These are phyloP conservation scores for Pycnomerus fuliginosus DNA, from an alignment of 2,888 invertebrate genomes.

Conservation along the genomic window DNA sequence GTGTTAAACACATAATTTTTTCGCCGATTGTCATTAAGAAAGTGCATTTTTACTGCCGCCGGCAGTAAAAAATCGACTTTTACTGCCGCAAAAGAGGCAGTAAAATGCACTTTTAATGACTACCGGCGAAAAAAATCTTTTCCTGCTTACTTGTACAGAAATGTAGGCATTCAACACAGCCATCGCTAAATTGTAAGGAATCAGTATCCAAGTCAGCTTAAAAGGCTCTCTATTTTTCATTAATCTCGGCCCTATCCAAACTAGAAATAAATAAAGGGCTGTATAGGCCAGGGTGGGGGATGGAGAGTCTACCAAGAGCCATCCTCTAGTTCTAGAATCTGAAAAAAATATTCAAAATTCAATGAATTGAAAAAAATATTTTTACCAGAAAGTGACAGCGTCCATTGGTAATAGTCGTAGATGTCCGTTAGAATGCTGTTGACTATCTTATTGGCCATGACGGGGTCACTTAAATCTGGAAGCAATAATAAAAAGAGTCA, in stretches of 20 bases:
- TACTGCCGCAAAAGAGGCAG: too few species aligned
- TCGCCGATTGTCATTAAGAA: too few species aligned
- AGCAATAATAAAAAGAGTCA: background rate
- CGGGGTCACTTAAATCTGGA: conserved; percentile 1
- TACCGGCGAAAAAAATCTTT: background rate
- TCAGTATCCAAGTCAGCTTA: conserved; percentile 70
- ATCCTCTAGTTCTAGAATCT: conserved; percentile 81
- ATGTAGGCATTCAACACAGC: conserved; percentile 82
- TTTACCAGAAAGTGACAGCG: conserved; percentile 72
- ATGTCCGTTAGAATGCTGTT: conserved; percentile 39
- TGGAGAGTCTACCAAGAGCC: conserved; percentile 83
- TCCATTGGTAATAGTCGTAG: conserved; percentile 76
- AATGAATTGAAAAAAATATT: conserved; percentile 14
- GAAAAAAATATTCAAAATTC: conserved; percentile 40
- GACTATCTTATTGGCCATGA: conserved; percentile 1
- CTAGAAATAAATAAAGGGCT: conserved; percentile 70
- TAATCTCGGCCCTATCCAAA: conserved; percentile 76
- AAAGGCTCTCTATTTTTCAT: conserved; percentile 79
- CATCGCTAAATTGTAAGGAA: conserved; percentile 85
- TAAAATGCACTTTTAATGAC: too few species aligned
- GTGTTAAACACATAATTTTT: background rate
- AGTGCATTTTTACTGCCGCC: too few species aligned
- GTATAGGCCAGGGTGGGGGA: conserved; percentile 71
- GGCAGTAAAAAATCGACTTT: too few species aligned
- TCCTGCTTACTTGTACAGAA: conserved; percentile 64